Evolutionary conservation across 2,113 vertebrate genomes (phyloP).

Genomic region (Salvator merianae): DNA sequence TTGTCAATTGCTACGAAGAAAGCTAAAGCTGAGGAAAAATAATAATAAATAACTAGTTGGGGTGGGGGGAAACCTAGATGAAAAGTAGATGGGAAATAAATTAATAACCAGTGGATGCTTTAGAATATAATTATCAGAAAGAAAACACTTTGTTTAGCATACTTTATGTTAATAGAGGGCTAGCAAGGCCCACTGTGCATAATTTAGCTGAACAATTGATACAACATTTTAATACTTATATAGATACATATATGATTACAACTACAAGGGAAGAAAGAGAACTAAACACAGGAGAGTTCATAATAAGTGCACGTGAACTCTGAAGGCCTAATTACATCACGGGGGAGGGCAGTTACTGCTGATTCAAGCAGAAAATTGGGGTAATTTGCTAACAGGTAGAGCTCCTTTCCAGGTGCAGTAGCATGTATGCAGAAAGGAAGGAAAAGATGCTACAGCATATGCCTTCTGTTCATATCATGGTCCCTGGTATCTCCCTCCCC

Average conservation of each 20-base stretch:
- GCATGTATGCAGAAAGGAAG: conserved; percentile 82
- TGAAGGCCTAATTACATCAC: conserved; percentile 98
- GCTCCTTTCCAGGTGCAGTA: conserved; percentile 88
- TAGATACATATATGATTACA: conserved; percentile 86
- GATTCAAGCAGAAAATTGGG: conserved; percentile 96
- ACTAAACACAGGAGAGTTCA: conserved; percentile 86
- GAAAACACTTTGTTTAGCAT: conserved; percentile 83
- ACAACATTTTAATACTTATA: conserved; percentile 81
- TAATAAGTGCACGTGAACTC: conserved; percentile 95
- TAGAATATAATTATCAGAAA: conserved; percentile 85
- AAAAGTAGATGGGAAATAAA: conserved; percentile 70
- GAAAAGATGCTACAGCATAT: conserved; percentile 52
- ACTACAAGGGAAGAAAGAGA: conserved; percentile 82
- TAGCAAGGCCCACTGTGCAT: conserved; percentile 90
- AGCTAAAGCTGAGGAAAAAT: conserved; percentile 70
- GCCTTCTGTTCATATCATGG: conserved; percentile 66
- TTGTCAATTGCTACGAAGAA: conserved; percentile 56
- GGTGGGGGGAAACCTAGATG: conserved; percentile 12
- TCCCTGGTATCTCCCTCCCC: conserved; percentile 32
- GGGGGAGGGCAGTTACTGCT: conserved; percentile 94
- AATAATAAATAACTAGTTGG: no score
- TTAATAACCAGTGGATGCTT: conserved; percentile 85
- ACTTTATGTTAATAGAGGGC: conserved; percentile 87
- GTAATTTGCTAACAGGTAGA: conserved; percentile 99
- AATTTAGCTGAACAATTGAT: conserved; percentile 91